Percentiles rank a stretch among this genome's conserved stretches.
Evolutionary conservation across 2,888 invertebrate species (phyloP).

Genomic region (Prenolepis imparis): DNA sequence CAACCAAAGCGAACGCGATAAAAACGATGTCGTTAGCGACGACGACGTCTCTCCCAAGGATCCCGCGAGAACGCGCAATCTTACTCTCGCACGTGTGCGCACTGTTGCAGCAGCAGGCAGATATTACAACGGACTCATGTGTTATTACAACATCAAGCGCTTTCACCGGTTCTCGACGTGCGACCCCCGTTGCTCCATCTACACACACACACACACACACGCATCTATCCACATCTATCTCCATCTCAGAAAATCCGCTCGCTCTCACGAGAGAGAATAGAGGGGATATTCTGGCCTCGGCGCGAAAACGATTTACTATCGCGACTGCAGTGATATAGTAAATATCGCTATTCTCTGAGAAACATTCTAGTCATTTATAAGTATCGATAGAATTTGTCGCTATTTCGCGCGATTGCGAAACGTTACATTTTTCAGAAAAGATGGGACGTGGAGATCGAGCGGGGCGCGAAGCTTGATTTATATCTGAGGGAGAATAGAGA

Average conservation of each 20-base stretch:
- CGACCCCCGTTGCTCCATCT: not conserved
- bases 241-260: slow-evolving; percentile 44
- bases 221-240: slow-evolving; percentile 26
- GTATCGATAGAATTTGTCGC: slow-evolving; percentile 26
- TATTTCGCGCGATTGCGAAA: slow-evolving; percentile 8
- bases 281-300: not conserved
- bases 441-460: not conserved
- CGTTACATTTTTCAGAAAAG: not conserved
- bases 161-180: slow-evolving; percentile 38
- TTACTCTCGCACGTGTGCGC: slow-evolving; percentile 1
- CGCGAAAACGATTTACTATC: slow-evolving; percentile 1
- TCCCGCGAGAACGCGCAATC: slow-evolving; percentile 11
- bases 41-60: not conserved
- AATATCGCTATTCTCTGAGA: slow-evolving; percentile 23
- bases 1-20: slow-evolving; percentile 32
- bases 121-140: slow-evolving; percentile 36
- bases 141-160: slow-evolving; percentile 45
- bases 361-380: slow-evolving; percentile 26
- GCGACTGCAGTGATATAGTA: not conserved
- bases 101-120: slow-evolving; percentile 18
- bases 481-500: not conserved
- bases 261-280: slow-evolving; percentile 28
- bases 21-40: slow-evolving; percentile 39
- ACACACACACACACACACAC: not conserved
- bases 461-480: not conserved